These are phyloP conservation scores for Ciona savignyi DNA, from an alignment of 23 tunicate species.

Conservation along the genomic window DNA sequence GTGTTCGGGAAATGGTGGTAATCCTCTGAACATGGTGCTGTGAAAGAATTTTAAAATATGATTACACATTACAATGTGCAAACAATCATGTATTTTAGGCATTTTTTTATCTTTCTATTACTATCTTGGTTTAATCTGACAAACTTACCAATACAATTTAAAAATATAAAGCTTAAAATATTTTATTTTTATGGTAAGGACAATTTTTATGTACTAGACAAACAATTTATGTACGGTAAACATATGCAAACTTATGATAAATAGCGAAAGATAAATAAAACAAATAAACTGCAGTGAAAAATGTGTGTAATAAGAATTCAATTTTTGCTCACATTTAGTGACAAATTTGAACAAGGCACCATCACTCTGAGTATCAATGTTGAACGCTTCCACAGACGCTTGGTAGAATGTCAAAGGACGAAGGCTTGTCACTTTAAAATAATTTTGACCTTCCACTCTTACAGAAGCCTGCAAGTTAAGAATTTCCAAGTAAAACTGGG, in stretches of 20 bases:
- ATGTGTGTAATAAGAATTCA: too few species aligned
- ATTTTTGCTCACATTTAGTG: constrained; percentile 56
- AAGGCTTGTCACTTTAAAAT: constrained; percentile 42
- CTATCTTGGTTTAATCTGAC: too few species aligned
- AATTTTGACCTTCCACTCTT: constrained; percentile 9
- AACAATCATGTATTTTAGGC: too few species aligned
- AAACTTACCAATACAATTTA: too few species aligned
- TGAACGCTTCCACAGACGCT: constrained; percentile 49
- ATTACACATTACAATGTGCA: too few species aligned
- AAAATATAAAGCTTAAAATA: too few species aligned
- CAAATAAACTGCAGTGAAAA: neutral
- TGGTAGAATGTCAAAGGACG: constrained; percentile 49
- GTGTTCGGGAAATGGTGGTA: constrained; percentile 69
- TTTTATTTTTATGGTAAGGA: neutral
- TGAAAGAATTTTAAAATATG: too few species aligned
- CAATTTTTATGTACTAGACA: too few species aligned
- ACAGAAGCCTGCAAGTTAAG: neutral
- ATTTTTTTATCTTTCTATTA: too few species aligned
- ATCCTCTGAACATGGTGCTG: constrained; percentile 69
- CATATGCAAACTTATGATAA: neutral
- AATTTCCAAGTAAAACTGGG: too few species aligned
- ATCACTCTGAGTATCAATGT: constrained; percentile 67
- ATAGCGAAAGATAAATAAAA: neutral
- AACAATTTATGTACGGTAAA: neutral
- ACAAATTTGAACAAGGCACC: constrained; percentile 20